Evolutionary conservation across 2,888 invertebrate species (phyloP), one percentile per base, ranked within the genome.

Genomic region (Eupithecia inturbata): DNA sequence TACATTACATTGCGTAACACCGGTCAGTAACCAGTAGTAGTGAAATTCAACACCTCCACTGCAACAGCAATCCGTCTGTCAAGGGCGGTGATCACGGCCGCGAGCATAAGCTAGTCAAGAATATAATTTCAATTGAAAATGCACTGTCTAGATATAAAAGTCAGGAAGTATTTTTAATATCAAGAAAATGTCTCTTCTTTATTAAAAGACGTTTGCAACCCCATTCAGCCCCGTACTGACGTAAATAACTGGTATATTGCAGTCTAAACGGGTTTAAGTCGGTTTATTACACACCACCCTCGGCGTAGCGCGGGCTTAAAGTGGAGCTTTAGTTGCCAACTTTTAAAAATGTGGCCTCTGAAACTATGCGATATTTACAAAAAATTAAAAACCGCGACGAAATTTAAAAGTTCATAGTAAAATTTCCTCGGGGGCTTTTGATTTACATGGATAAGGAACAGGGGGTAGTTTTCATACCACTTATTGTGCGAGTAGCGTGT

Each of bases 161-260:
- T 57, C 26, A 57, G 57, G 57, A 57, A 57, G 57, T 1, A 57
- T 57, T 57, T 57, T 57, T 57, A 57, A 70, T 22, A 14, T 33
- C n/a, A 36, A 33, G 60, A 28, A 69, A 33, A 53, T 69, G 66
- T 57, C 69, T 53, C 66, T 70, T 57, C 66, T 69, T 68, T 73
- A 73, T 68, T 73, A 73, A 67, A 66, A 66, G 68, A 71, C 74
- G 68, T 71, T 71, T 74, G 36, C 66, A 66, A 71, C 74, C 74
- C 74, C 74, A 71, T 74, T 66, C 66, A 16, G 63, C 63, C 70
- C 49, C 63, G 64, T 68, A 64, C 68, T 36, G 28, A 53, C 53
- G 45, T 68, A 71, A 71, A 66, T 39, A 60, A 71, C 71, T 71
- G 28, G 68, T 60, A 71, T 74, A 74, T 74, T 74, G 68, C 74